phyloP scores from a whole-genome alignment of 2,888 invertebrate genomes.

The Siphonodentalium dalli region DNA sequence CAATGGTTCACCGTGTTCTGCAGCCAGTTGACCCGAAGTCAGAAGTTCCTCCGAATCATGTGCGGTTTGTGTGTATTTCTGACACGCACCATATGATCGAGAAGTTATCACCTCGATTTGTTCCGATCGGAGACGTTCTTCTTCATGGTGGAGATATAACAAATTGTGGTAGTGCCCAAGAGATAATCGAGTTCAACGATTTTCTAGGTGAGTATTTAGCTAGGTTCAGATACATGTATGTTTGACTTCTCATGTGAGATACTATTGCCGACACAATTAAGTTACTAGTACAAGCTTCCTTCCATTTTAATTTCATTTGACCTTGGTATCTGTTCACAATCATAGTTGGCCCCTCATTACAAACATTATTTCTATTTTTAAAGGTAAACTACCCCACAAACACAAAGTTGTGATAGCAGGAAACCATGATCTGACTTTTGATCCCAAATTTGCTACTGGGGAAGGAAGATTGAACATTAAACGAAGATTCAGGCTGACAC shows the following conservation, averaged over 20 bases:
- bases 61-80: slow-evolving; percentile 84
- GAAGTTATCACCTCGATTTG: slow-evolving; percentile 70
- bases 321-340: too few relatives aligned
- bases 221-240: too few relatives aligned
- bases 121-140: slow-evolving; percentile 82
- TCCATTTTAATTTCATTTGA: too few relatives aligned
- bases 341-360: too few relatives aligned
- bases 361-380: too few relatives aligned
- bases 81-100: slow-evolving; percentile 81
- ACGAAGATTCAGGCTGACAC: slow-evolving; percentile 31
- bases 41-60: slow-evolving; percentile 44
- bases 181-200: slow-evolving; percentile 78
- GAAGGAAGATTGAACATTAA: too few relatives aligned
- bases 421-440: slow-evolving; percentile 85
- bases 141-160: slow-evolving; percentile 88
- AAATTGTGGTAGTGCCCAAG: slow-evolving; percentile 76
- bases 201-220: slow-evolving; percentile 77
- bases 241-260: too few relatives aligned
- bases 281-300: too few relatives aligned
- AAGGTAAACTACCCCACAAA: slow-evolving; percentile 75
- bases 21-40: slow-evolving; percentile 35
- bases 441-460: too few relatives aligned
- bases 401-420: slow-evolving; percentile 85
- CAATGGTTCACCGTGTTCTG: too few relatives aligned
- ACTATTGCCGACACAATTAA: too few relatives aligned